Base-by-base conservation (phyloP, 2,113 vertebrate genomes). In the Sarotherodon lohbergeri region DNA sequence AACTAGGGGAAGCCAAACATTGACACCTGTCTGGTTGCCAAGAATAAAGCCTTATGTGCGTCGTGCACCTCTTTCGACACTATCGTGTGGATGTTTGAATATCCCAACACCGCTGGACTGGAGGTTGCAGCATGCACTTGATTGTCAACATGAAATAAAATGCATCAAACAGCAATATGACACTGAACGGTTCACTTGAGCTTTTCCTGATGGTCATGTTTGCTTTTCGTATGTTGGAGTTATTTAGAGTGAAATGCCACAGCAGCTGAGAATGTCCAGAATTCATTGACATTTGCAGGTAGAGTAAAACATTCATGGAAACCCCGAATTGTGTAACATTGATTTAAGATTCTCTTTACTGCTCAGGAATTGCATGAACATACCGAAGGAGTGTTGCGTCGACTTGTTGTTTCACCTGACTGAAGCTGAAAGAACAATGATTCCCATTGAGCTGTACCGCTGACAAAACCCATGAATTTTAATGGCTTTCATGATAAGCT, bases 331-430 rank as follows among this genome's bases (percentile, higher is more conserved):
- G n/a, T 7, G 12, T 12, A 29, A 29, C 76, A 57, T 27, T 55
- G 52, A 86, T 87, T 86, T 56, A 3, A 11, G 24, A 90, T 87
- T 91, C 85, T 84, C 76, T 91, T 76, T 88, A 14, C 83, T 86
- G 85, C 87, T 83, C 50, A 10, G 52, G 85, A 83, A 5, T 63
- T 63, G 80, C 80, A 54, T 29, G 55, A 82, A 57, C 27, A 13
- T 27, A 17, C n/a, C 36, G 50, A 24, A 2, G 8, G 34, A 50
- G 56, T 1, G 4, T 66, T 76, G 55, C 8, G 5, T 34, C 41
- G 3, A 43, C 81, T 61, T 63, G 13, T 14, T 41, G 11, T 63
- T 66, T 76, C 78, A 56, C 41, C 19, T 79, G 73, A 59, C 9
- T 50, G 52, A 19, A 36, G 80, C 13, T 9, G 80, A 57, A 9